Evolutionary conservation across 2,888 invertebrate genomes (phyloP), one percentile per base, ranked within the genome.

Genomic region (Chloromyia formosa): DNA sequence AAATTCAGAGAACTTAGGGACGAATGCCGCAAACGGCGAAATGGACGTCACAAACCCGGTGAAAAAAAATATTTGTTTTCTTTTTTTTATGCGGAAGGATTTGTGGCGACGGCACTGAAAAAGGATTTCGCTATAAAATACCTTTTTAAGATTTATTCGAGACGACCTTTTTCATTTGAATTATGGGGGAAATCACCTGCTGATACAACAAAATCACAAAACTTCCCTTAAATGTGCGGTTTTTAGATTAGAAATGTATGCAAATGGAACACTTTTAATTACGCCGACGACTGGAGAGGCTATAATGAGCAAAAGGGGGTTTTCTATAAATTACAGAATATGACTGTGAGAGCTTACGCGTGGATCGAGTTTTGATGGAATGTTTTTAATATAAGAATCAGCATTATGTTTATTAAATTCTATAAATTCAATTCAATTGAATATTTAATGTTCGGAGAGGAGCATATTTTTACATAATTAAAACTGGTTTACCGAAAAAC

Each of bases 151-250:
- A 20, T 56, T 10, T 20, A 20, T 18, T 20, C 18, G 20, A 10
- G 18, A 20, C 5, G 56, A 20, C 22, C 56, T 20, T 56, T 53
- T 56, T 56, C 22, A 1, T 20, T 56, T 56, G 56, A 56, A 20
- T 56, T 20, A 56, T 56, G 20, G 22, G 18, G 22, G 18, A 56
- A 10, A 56, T 56, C 56, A 56, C 56, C 20, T 56, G 56, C 56
- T 56, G 56, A 56, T 56, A 56, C 18, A 18, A 20, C 56, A 2
- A 56, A 56, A 22, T 56, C 56, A 56, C 1, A 10, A 56, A 56
- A 56, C 1, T 56, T 56, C 18, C 22, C 22, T 10, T 56, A 49
- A 56, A 56, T 56, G 16, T n/a, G 18, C 22, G 18, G 20, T 10
- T 10, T 56, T 10, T 56, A 56, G 56, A 56, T 56, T 1, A 56